Evolutionary conservation across 2,113 vertebrate species (phyloP).

Genomic region (Pangasianodon gigas): DNA sequence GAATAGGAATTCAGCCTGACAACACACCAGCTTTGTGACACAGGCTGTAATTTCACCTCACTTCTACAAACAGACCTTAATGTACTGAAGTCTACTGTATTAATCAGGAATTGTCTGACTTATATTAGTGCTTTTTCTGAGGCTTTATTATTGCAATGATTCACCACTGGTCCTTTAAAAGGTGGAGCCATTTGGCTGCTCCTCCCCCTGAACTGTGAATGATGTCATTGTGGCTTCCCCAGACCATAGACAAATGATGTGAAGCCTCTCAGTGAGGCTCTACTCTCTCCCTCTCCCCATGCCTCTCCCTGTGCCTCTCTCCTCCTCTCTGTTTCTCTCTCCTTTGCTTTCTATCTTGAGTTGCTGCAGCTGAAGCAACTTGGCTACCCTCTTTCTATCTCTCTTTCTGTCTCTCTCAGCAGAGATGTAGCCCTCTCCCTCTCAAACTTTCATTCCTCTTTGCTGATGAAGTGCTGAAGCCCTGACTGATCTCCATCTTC

Average conservation of each 20-base stretch:
- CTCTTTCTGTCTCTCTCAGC: conserved; percentile 32
- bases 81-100: not conserved
- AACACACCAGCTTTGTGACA: conserved; percentile 30
- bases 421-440: conserved; percentile 57
- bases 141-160: not conserved
- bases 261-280: conserved; percentile 46
- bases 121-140: not conserved
- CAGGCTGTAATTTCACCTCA: conserved; percentile 3
- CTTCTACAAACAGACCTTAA: not conserved
- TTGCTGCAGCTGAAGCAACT: conserved; percentile 52
- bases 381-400: conserved; percentile 45
- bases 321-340: conserved; percentile 21
- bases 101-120: no score
- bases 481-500: conserved; percentile 36
- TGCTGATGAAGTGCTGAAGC: conserved; percentile 40
- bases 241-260: conserved; percentile 60
- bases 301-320: conserved; percentile 32
- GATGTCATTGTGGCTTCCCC: conserved; percentile 69
- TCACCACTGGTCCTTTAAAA: conserved; percentile 65
- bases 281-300: conserved; percentile 38
- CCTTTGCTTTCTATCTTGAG: conserved; percentile 49
- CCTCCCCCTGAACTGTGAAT: conserved; percentile 53
- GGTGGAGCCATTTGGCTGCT: conserved; percentile 61
- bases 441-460: conserved; percentile 54
- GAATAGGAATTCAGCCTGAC: conserved; percentile 41